Evolutionary conservation across 2,113 vertebrate species (phyloP).

Genomic region (Zosterops japonicus): DNA sequence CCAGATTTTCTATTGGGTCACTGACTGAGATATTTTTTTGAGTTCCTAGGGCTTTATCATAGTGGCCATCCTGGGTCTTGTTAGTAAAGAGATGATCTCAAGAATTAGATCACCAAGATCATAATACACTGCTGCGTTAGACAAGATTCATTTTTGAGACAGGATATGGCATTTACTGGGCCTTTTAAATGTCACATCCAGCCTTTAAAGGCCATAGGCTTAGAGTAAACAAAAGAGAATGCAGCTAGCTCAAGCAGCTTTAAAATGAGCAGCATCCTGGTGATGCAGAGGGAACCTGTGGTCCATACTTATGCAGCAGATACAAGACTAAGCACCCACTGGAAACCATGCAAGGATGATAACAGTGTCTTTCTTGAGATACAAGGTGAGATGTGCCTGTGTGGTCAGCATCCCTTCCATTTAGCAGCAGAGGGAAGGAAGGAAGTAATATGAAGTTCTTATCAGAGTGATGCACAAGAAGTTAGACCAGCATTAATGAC

Average conservation of each 20-base stretch:
- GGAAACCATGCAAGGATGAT: background rate
- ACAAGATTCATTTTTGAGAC: background rate
- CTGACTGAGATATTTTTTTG: background rate
- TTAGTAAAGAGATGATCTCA: background rate
- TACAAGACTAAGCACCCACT: background rate
- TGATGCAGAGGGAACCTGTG: background rate
- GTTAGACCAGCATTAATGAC: background rate
- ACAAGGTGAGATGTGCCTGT: background rate
- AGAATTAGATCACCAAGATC: constrained; percentile 43
- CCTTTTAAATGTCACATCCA: constrained; percentile 30
- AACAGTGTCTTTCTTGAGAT: background rate
- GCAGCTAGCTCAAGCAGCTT: background rate
- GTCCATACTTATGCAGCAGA: background rate
- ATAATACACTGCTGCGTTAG: constrained; percentile 18
- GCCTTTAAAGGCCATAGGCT: background rate
- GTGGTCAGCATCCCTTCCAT: background rate
- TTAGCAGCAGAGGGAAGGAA: background rate
- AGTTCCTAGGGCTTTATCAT: background rate
- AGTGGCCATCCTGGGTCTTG: background rate
- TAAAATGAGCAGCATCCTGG: background rate
- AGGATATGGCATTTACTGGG: constrained; percentile 2
- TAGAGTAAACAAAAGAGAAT: background rate
- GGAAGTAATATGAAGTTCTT: background rate
- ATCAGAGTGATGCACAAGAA: background rate
- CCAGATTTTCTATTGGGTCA: constrained; percentile 6